A percentile compares a stretch with the other conserved stretches of the same genome.
phyloP scores from a whole-genome alignment of 2,797 vertebrate species.

The Rhinophrynus dorsalis region DNA sequence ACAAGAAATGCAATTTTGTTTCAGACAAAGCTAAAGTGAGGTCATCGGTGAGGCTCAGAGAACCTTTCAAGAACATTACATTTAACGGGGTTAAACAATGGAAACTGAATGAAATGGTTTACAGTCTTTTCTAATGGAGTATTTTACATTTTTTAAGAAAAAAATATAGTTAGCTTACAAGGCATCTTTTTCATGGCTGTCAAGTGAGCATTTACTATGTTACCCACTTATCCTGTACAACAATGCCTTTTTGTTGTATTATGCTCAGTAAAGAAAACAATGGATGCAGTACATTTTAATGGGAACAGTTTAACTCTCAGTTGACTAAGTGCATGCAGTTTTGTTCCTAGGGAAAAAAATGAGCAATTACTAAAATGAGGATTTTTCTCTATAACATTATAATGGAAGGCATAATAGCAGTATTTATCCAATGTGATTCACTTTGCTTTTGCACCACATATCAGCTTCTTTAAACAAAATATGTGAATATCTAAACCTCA shows the following conservation, averaged over 20 bases:
- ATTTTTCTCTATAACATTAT: no score
- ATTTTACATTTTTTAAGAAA: conserved; percentile 4
- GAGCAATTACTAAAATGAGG: no score
- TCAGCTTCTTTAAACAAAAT: no score
- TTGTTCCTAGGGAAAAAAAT: no score
- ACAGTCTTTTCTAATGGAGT: neutral
- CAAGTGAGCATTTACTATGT: neutral
- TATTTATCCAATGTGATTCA: no score
- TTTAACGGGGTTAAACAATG: conserved; percentile 32
- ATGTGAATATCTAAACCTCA: no score
- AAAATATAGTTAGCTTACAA: neutral
- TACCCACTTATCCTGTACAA: neutral
- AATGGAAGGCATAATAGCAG: no score
- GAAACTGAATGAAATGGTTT: neutral
- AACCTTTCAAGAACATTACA: neutral
- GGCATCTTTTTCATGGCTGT: neutral
- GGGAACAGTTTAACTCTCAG: no score
- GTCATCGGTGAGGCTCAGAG: conserved; percentile 24
- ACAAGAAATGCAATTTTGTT: conserved; percentile 52
- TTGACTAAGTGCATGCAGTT: no score
- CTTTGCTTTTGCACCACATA: no score
- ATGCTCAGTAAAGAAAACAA: neutral
- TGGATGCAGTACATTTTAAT: neutral
- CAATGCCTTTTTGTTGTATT: neutral
- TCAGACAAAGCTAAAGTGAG: conserved; percentile 36